Evolutionary conservation across 2,888 invertebrate species (phyloP).

Genomic region (Stenodera caucasica): DNA sequence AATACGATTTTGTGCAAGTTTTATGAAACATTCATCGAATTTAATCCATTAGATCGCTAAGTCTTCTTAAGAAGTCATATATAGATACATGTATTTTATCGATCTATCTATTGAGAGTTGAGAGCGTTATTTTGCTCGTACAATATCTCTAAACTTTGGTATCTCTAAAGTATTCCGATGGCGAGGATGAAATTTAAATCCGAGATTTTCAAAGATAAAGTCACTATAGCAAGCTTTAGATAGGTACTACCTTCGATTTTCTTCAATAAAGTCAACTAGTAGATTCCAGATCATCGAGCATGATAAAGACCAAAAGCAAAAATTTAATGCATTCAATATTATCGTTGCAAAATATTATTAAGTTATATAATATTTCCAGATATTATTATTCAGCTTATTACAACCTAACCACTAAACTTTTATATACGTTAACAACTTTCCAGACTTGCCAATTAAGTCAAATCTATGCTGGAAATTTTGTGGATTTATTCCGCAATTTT

Average conservation of each 20-base stretch:
- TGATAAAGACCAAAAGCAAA: constrained; percentile 17
- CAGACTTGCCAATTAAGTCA: constrained; percentile 11
- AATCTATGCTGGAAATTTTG: constrained; percentile 13
- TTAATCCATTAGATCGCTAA: constrained; percentile 17
- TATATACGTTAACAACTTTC: constrained; percentile 19
- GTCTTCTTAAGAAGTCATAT: constrained; percentile 16
- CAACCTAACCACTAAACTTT: constrained; percentile 13
- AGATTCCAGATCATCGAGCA: not conserved
- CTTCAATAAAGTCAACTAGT: not conserved
- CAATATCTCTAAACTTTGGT: not conserved
- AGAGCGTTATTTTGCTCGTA: constrained; percentile 31
- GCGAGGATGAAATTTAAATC: constrained; percentile 35
- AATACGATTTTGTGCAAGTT: not conserved
- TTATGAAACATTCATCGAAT: constrained; percentile 16
- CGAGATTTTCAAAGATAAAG: constrained; percentile 36
- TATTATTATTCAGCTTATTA: too few relatives aligned
- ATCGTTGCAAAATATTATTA: constrained; percentile 23
- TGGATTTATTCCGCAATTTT: not conserved
- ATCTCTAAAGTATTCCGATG: constrained; percentile 33
- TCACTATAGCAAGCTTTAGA: constrained; percentile 32
- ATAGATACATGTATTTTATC: constrained; percentile 10
- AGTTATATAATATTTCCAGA: constrained; percentile 10
- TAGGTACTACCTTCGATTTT: constrained; percentile 29
- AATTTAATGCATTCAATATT: not conserved
- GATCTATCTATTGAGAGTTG: constrained; percentile 14